phyloP scores from a whole-genome alignment of 2,797 vertebrate species.

The Poecilia gillii region DNA sequence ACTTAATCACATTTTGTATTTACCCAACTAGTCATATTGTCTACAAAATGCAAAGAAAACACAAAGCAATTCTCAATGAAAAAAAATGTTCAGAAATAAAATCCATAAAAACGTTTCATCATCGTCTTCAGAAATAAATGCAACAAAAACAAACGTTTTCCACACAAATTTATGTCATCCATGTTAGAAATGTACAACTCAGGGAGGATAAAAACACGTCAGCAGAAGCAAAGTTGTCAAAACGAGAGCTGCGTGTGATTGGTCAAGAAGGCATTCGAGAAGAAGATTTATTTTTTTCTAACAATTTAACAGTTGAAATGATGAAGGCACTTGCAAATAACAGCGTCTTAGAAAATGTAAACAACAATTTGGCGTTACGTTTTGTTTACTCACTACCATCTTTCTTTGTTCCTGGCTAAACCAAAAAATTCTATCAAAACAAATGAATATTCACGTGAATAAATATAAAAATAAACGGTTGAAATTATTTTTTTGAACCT shows the following conservation, averaged over 20 bases:
- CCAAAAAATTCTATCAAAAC: constrained; percentile 20
- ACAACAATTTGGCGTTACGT: constrained; percentile 53
- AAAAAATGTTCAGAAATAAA: background rate
- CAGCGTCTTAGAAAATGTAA: constrained; percentile 54
- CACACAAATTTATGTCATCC: constrained; percentile 71
- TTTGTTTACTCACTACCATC: constrained; percentile 20
- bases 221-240: constrained; percentile 48
- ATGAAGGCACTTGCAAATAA: constrained; percentile 71
- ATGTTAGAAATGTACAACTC: constrained; percentile 58
- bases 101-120: background rate
- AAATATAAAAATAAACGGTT: constrained; percentile 50
- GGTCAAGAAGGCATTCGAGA: constrained; percentile 34
- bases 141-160: constrained; percentile 31
- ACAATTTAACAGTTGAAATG: constrained; percentile 50
- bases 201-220: constrained; percentile 69
- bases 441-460: constrained; percentile 29
- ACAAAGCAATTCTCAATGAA: background rate
- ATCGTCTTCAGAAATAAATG: background rate
- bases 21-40: background rate
- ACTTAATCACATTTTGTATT: background rate
- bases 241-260: constrained; percentile 43
- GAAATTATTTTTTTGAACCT: constrained; percentile 39
- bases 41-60: background rate
- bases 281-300: constrained; percentile 7
- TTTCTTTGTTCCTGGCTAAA: constrained; percentile 12